These are phyloP conservation scores for Nansenia antarctica DNA, from an alignment of 2,113 vertebrate species.

Conservation along the genomic window DNA sequence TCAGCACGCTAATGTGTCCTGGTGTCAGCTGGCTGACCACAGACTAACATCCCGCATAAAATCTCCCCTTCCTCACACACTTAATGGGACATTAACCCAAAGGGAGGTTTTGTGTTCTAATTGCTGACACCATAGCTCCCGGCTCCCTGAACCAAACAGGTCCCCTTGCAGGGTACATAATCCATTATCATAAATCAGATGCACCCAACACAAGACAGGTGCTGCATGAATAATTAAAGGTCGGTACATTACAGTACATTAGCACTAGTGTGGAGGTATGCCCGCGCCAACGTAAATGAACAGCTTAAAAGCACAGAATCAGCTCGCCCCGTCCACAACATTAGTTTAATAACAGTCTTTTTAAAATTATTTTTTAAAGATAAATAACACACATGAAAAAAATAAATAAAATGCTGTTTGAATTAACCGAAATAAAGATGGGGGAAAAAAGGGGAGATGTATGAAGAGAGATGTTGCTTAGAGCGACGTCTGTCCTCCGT, in stretches of 20 bases:
- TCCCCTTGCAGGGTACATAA: constrained; percentile 69
- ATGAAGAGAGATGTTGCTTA: constrained; percentile 30
- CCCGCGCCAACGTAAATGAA: constrained; percentile 46
- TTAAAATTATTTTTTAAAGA: too few species aligned
- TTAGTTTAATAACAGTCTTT: too few species aligned
- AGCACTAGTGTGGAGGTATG: constrained; percentile 62
- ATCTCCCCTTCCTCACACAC: constrained; percentile 17
- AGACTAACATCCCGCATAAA: constrained; percentile 7
- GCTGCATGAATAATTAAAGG: constrained; percentile 80
- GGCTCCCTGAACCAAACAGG: constrained; percentile 65
- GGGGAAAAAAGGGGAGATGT: constrained; percentile 27
- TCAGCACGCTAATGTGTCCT: background rate
- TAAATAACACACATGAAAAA: too few species aligned
- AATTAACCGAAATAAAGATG: constrained; percentile 37
- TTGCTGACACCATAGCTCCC: constrained; percentile 73
- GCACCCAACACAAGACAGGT: constrained; percentile 71
- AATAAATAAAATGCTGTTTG: constrained; percentile 48
- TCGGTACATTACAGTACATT: constrained; percentile 74
- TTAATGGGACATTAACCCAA: constrained; percentile 46
- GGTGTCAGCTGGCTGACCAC: constrained; percentile 17
- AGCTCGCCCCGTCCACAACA: too few species aligned
- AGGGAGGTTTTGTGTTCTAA: constrained; percentile 65
- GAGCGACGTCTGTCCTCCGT: constrained; percentile 47
- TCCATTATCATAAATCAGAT: constrained; percentile 79
- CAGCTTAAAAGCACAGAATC: constrained; percentile 58